Evolutionary conservation across 2,797 vertebrate genomes (phyloP), one percentile per base, ranked within the genome.

Genomic region (Chaunax sp.): DNA sequence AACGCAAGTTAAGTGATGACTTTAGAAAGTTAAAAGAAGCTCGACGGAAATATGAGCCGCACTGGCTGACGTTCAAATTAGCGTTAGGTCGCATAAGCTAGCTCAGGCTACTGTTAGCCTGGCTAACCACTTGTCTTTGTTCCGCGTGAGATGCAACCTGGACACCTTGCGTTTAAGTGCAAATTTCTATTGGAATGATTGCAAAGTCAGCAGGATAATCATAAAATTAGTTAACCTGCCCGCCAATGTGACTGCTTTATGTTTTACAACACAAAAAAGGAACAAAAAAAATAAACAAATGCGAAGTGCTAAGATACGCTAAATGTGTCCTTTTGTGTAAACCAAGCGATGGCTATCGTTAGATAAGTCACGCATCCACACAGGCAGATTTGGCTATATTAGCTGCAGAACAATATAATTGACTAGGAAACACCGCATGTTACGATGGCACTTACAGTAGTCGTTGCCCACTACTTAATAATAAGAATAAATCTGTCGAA

Each of bases 111-210:
- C 83, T 81, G n/a, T 65, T 69, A 84, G 76, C 85, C 9, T 12
- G 14, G 79, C 81, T 83, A 83, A 49, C 25, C 9, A 30, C 52
- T 80, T 7, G 64, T 82, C 90, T 91, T 92, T 92, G 91, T 92
- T 91, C 80, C 65, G 46, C 59, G 63, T 37, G 44, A 13, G 25
- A 62, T 1, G 43, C n/a, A 65, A 60, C 55, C 22, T 60, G 26
- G 16, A 57, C 12, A 28, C 16, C 1, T 1, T 2, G 1, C 5
- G 2, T 43, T 15, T 25, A 70, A 64, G 37, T 14, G 0, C 5
- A 4, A 38, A 0, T 5, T 12, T 38, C 0, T 2, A 1, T 1
- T 3, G 3, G 3, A 6, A 14, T 40, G 3, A 1, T 40, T 15
- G 14, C 14, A 40, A 16, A 12, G 38, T 14, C 4, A 2, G 1